Conservation (phyloP, 1,140 invertebrate species). For the Trachymyrmex septentrionalis region DNA sequence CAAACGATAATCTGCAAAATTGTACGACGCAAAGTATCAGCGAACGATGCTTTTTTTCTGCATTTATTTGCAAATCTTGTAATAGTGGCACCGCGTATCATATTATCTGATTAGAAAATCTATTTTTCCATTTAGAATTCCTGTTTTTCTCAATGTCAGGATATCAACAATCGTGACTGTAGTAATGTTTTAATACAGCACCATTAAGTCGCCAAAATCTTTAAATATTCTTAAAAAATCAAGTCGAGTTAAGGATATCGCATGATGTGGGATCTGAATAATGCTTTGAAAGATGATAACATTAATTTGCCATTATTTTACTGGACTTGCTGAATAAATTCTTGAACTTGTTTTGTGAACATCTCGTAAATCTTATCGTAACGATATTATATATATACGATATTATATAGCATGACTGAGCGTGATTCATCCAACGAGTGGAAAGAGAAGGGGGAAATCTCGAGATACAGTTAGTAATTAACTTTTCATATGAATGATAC, state of each 20-base stretch:
- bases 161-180: not conserved
- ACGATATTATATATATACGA: too few species aligned
- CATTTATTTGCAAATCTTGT: not conserved
- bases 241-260: not conserved
- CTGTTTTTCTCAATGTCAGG: not conserved
- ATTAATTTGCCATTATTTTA: not conserved
- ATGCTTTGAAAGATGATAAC: not conserved
- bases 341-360: not conserved
- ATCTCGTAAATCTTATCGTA: conserved; percentile 28
- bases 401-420: not conserved
- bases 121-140: not conserved
- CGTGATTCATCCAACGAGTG: conserved; percentile 1
- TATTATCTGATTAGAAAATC: not conserved
- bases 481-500: not conserved
- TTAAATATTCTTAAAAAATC: not conserved
- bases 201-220: not conserved
- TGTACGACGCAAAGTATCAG: not conserved
- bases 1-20: conserved; percentile 16
- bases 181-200: not conserved
- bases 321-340: not conserved
- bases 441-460: not conserved
- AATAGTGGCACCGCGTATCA: not conserved
- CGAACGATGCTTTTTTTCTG: not conserved
- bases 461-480: conserved; percentile 3
- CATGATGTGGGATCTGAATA: not conserved